phyloP scores from a whole-genome alignment of 1,140 invertebrate species.

The Lepidurus packardi region DNA sequence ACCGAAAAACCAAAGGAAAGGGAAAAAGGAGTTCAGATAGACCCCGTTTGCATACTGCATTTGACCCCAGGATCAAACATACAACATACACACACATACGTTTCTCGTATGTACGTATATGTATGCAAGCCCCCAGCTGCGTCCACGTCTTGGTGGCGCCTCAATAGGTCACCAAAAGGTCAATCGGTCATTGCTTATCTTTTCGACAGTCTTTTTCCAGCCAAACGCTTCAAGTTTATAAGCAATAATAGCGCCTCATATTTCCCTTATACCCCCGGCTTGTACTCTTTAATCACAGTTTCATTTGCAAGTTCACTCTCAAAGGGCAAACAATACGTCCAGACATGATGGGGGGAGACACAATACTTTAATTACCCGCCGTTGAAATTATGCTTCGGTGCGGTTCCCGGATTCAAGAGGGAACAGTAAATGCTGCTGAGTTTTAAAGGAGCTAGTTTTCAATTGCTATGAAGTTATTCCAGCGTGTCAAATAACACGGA shows the following conservation, averaged over 20 bases:
- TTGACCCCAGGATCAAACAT: slow-evolving; percentile 4
- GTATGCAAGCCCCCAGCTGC: background rate
- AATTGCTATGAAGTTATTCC: no score
- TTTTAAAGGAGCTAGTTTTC: no score
- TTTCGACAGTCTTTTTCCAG: background rate
- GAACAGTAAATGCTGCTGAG: no score
- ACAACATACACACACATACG: background rate
- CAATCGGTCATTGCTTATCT: background rate
- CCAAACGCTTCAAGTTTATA: background rate
- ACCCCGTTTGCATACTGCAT: slow-evolving; percentile 9
- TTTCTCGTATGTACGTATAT: background rate
- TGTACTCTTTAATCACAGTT: no score
- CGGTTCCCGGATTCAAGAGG: no score
- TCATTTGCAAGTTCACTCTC: no score
- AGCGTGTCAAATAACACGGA: no score
- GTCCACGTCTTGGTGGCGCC: slow-evolving; percentile 17
- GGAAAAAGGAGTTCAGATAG: background rate
- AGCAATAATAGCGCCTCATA: background rate
- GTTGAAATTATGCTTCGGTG: no score
- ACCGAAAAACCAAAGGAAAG: background rate
- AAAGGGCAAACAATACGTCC: no score
- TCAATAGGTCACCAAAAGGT: slow-evolving; percentile 12
- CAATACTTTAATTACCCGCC: no score
- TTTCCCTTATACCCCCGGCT: background rate
- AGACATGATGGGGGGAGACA: no score